Evolutionary conservation across 2,113 vertebrate genomes (phyloP), one percentile per base, ranked within the genome.

Genomic region (Gorilla gorilla): DNA sequence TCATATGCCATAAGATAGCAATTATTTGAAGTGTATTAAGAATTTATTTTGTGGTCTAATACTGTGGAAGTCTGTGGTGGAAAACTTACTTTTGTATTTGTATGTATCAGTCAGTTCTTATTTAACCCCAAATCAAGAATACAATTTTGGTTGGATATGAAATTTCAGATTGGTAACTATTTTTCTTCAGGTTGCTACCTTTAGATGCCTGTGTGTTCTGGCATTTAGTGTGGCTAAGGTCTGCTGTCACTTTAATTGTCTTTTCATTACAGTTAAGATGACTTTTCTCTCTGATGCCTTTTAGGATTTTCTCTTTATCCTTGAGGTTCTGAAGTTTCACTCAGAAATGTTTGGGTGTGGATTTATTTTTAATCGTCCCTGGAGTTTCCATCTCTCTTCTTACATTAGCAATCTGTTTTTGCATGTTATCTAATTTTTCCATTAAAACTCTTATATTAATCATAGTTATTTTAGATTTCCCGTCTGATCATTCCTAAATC

Each of bases 21-120:
- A 25, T 93, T 93, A 92, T 57, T 89, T 76, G 30, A 81, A 89
- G 64, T 85, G 7, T 84, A 52, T 35, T 92, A 81, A 88, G 48
- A 50, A 32, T 85, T 32, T 86, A 55, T 76, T 96, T 89, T 85
- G n/a, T 93, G 23, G 40, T 52, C 55, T 95, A 52, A 7, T 48
- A 43, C 14, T 80, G 45, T 85, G 38, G 89, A 59, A 64, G 5
- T 27, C 43, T n/a, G 3, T 38, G 2, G 23, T 80, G 4, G 32
- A 35, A 83, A 80, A 82, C 83, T 27, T 4, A 20, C 12, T 81
- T 68, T 64, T 70, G 2, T 78, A 12, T 40, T 70, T 68, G 5
- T 61, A 22, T 52, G 18, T 4, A 72, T 64, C 66, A 87, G 18
- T 17, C 93, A 70, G 14, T 92, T 93, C 10, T 81, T 57, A 61